phyloP scores from a whole-genome alignment of 2,888 invertebrate genomes.

The Acanthosepion pharaonis region DNA sequence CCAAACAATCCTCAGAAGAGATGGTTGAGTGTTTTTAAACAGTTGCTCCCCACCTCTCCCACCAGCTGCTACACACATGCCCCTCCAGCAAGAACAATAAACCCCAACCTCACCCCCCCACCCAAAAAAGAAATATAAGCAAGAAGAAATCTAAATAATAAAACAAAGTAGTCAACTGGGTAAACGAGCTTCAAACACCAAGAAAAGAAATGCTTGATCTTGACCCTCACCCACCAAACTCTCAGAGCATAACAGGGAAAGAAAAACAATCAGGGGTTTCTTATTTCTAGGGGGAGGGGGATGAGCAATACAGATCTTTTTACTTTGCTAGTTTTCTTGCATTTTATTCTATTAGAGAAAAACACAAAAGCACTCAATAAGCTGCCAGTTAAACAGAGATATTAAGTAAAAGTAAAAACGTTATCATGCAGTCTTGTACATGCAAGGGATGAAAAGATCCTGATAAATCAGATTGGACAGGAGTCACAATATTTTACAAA shows the following conservation, averaged over 20 bases:
- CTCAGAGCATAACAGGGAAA: not conserved
- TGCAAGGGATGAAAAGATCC: no score
- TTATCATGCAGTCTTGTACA: no score
- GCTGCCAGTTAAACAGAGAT: no score
- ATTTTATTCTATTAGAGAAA: no score
- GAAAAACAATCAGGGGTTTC: not conserved
- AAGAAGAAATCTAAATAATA: not conserved
- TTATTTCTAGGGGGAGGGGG: not conserved
- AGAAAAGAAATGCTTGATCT: not conserved
- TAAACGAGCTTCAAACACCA: not conserved
- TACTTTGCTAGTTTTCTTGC: no score
- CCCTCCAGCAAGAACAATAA: not conserved
- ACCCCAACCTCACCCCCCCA: no score
- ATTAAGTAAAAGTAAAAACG: no score
- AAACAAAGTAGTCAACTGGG: not conserved
- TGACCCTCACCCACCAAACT: not conserved
- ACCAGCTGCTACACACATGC: no score
- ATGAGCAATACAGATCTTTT: not conserved
- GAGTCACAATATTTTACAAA: no score
- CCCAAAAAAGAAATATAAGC: not conserved
- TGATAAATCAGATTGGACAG: no score
- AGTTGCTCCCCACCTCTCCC: not conserved
- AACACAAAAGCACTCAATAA: no score
- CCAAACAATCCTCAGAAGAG: not conserved
- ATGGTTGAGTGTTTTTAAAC: not conserved